Base-by-base conservation (phyloP, 2,888 invertebrate species). In the Phyllotreta cruciferae region DNA sequence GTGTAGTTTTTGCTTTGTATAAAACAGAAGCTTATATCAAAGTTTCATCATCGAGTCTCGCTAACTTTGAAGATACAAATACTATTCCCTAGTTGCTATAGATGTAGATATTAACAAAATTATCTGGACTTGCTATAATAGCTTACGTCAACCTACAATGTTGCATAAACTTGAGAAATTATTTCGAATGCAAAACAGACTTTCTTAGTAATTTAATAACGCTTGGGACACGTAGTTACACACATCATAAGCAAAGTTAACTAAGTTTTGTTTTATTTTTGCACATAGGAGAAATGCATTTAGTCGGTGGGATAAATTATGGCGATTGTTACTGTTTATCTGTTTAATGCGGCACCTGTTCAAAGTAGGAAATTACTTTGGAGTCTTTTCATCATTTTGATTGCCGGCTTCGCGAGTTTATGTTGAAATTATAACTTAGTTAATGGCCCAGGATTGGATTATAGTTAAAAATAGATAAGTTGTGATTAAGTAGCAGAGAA, bases 181-280 rank as follows among this genome's bases (percentile, higher is more conserved):
- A 55, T 45, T 49, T 55, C 47, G 44, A 63, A 61, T 66, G 58
- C 55, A 58, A 57, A 66, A 61, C 66, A 63, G 61, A 56, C 61
- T 57, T 58, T 54, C 57, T 55, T 53, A 44, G 55, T 66, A 63
- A 63, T 66, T 66, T 61, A 61, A 66, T 63, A 66, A 61, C 53
- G 50, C 57, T 56, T 45, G 53, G 63, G 61, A 66, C 60, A 55
- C 53, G 47, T 60, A 66, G 60, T 66, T 63, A 62, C 63, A 66
- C 63, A 66, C 63, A 61, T 61, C 63, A 61, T 61, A 66, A 61
- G 57, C 61, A 61, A 63, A 61, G 61, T 63, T 61, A 54, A 63
- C 56, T 44, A 44, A 55, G 11, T 56, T 56, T 54, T 56, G 56
- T 10, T 52, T 52, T 52, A 52, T 52, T 52, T 52, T 37, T 13